These are phyloP conservation scores for Megaustenia siamemsis DNA, from an alignment of 2,888 invertebrate species.

Conservation along the genomic window DNA sequence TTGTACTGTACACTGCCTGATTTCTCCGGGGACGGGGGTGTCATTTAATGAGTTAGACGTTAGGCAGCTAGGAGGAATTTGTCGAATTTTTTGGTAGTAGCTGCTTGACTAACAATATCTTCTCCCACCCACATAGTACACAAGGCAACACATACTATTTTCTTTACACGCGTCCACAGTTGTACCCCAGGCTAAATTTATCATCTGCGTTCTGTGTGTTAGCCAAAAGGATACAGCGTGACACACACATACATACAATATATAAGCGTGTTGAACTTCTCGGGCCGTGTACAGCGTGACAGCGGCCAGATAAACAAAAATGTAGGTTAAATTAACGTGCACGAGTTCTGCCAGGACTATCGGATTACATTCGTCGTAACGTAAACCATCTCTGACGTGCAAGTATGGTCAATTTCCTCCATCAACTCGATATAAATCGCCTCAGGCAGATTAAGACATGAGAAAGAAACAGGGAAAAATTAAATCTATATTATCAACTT, in stretches of 20 bases:
- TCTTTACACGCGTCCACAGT: not conserved
- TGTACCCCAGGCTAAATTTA: too few relatives aligned
- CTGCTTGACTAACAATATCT: too few relatives aligned
- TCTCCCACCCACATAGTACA: too few relatives aligned
- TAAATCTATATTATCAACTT: too few relatives aligned
- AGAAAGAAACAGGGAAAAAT: not conserved
- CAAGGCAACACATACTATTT: too few relatives aligned
- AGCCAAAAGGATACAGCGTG: not conserved
- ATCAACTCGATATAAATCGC: constrained; percentile 8
- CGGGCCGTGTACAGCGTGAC: not conserved
- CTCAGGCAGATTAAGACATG: not conserved
- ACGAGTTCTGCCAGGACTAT: not conserved
- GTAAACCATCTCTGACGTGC: constrained; percentile 6
- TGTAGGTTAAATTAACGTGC: constrained; percentile 8
- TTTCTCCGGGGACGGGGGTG: too few relatives aligned
- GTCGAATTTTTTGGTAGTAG: too few relatives aligned
- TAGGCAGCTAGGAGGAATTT: too few relatives aligned
- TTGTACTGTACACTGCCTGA: too few relatives aligned
- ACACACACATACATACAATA: too few relatives aligned
- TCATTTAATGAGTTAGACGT: too few relatives aligned
- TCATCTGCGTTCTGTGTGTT: not conserved
- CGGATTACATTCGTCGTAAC: not conserved
- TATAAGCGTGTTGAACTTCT: constrained; percentile 14
- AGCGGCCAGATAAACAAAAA: not conserved
- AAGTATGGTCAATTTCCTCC: not conserved